Evolutionary conservation across 2,888 invertebrate genomes (phyloP).

Genomic region (Craniophora ligustri): DNA sequence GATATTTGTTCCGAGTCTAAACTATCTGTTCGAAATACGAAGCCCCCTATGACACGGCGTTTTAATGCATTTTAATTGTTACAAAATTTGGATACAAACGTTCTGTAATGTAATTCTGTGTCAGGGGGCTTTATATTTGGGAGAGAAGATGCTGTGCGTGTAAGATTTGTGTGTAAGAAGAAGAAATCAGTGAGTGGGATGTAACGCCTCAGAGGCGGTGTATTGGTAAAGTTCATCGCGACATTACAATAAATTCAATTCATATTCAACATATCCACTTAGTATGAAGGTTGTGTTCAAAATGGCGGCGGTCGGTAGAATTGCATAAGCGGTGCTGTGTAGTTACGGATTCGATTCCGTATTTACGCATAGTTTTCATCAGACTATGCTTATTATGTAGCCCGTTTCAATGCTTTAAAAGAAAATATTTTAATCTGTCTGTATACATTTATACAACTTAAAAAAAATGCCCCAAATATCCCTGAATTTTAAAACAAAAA

Average conservation of each 20-base stretch:
- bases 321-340: not conserved
- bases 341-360: slow-evolving; percentile 26
- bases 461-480: not conserved
- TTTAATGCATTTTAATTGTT: too few species aligned
- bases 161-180: not conserved
- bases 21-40: too few species aligned
- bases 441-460: not conserved
- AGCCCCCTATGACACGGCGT: too few species aligned
- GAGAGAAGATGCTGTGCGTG: not conserved
- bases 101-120: too few species aligned
- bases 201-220: too few species aligned
- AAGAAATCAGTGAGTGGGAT: not conserved
- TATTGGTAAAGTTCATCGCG: slow-evolving; percentile 47
- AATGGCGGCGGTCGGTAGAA: slow-evolving; percentile 15
- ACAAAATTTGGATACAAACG: too few species aligned
- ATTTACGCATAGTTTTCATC: not conserved
- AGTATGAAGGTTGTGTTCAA: slow-evolving; percentile 13
- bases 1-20: slow-evolving; percentile 1
- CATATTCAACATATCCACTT: slow-evolving; percentile 16
- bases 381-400: not conserved
- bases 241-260: not conserved
- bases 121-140: too few species aligned
- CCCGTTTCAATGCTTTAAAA: not conserved
- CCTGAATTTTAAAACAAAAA: too few species aligned
- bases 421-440: not conserved